A percentile compares a stretch with the other conserved stretches of the same genome.
Conservation (phyloP, 2,113 vertebrate species). For the Upupa epops region DNA sequence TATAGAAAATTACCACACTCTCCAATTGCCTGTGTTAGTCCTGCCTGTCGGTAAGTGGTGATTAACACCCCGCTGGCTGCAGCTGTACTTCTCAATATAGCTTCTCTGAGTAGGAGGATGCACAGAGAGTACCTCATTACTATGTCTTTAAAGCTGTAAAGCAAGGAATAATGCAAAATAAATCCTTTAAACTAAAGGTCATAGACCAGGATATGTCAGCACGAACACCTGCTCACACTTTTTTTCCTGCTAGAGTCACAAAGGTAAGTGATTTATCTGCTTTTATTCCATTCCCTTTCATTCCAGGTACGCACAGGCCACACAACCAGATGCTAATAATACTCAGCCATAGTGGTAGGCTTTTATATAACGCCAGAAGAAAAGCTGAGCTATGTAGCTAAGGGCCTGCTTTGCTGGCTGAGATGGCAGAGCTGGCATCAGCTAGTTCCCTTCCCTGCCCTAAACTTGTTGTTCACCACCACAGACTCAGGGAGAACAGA, state of each 20-base stretch:
- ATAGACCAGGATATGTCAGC: slow-evolving; percentile 8
- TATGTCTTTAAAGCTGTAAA: slow-evolving; percentile 76
- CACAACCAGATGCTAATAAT: slow-evolving; percentile 2
- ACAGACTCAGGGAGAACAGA: neutral
- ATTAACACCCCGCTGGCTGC: slow-evolving; percentile 81
- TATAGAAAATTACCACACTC: slow-evolving; percentile 46
- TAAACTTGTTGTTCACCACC: neutral
- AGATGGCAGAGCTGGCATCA: slow-evolving; percentile 5
- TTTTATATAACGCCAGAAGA: neutral
- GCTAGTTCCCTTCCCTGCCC: neutral
- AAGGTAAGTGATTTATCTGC: slow-evolving; percentile 3
- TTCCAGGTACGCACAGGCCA: neutral
- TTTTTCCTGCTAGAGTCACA: neutral
- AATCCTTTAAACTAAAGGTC: slow-evolving; percentile 81
- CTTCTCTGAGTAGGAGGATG: slow-evolving; percentile 72
- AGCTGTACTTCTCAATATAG: slow-evolving; percentile 77
- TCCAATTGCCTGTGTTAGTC: slow-evolving; percentile 40
- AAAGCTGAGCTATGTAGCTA: slow-evolving; percentile 40
- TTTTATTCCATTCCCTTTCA: neutral
- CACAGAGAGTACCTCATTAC: slow-evolving; percentile 78
- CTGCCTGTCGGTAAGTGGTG: slow-evolving; percentile 74
- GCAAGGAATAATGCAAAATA: slow-evolving; percentile 74
- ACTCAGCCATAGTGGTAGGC: neutral
- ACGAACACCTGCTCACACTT: neutral
- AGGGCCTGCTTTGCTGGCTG: neutral